Base-by-base conservation (phyloP, 2,113 vertebrate genomes). In the Galemys pyrenaicus region DNA sequence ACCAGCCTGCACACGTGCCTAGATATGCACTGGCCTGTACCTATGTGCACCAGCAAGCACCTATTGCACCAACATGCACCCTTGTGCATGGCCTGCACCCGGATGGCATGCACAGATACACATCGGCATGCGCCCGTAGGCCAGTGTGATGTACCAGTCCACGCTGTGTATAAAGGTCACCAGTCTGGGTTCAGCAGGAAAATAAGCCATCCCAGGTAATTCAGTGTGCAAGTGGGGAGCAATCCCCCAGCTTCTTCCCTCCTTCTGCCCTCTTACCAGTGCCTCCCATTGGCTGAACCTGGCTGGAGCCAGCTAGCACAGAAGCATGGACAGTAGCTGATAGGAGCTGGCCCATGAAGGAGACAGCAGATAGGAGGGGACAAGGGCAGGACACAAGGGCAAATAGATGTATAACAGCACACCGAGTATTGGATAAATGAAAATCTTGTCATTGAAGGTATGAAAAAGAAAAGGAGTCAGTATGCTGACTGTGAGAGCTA, bases 111-210 rank as follows among this genome's bases (percentile, higher is more conserved):
- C 49, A 51, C 49, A 51, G 49, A 51, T 51, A 51, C 49, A 16
- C 49, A 51, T 3, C 49, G 3, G 10, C 49, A 51, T 15, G 8
- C 49, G 15, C 49, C 15, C 49, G 8, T 12, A 51, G 8, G 12
- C 49, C 15, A 12, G n/a, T 9, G 26, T 37, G 44, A 65, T 3
- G 6, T 1, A 1, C n/a, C 56, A 0, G 0, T 0, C 0, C 30
- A 2, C 1, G 17, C 5, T 6, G 35, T 6, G 35, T 19, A 10
- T 15, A 6, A 41, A 24, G 39, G 51, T 49, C 8, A 35, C 44
- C 41, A 26, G 9, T 70, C 24, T 35, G 60, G 35, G 51, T 28
- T 60, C 60, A 9, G 1, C 10, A 10, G 71, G 60, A 49, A 49
- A 90, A 67, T 12, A 28, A 56, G 11, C 3, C 54, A 30, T 1